Evolutionary conservation across 2,113 vertebrate genomes (phyloP), one percentile per base, ranked within the genome.

Genomic region (Elaphurus davidianus): DNA sequence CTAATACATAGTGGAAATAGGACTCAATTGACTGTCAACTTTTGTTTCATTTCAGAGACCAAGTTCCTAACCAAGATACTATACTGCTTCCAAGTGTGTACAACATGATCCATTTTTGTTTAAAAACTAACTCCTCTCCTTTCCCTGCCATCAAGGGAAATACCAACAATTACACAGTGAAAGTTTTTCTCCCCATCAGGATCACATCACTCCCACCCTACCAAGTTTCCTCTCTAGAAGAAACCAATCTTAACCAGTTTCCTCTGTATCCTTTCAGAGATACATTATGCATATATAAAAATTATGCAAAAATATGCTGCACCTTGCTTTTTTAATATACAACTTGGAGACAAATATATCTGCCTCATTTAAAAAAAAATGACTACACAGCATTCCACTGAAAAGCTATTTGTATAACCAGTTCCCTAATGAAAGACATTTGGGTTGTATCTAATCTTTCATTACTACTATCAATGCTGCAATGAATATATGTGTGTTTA

Each of bases 21-120:
- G 43, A 92, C 67, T 62, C 50, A 91, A 55, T 2, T 91, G 52
- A 90, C 36, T 90, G 9, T 87, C 27, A 21, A 54, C n/a, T 93
- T 96, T 27, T 83, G 15, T 84, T 95, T 95, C 47, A 95, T n/a
- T 91, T 97, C 30, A 67, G 47, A 96, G 90, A 87, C 71, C 87
- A 74, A 91, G 76, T 52, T 67, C 40, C 40, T 93, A 91, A 95
- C 10, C 36, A 95, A 91, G 57, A 81, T 81, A 25, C 15, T n/a
- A 84, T 36, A 64, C 27, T 71, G 60, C 33, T 59, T 79, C 50
- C 50, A 81, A 91, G 62, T 64, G 82, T 83, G 23, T 78, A 67
- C 6, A 86, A 62, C 83, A 93, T 16, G 33, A 87, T 91, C 23
- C 10, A 33, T 40, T 91, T 91, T 84, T 94, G 60, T 74, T 93